Percentiles rank a stretch among this genome's conserved stretches.
Evolutionary conservation across 1,140 invertebrate genomes (phyloP).

Genomic region (Lethocerus indicus): DNA sequence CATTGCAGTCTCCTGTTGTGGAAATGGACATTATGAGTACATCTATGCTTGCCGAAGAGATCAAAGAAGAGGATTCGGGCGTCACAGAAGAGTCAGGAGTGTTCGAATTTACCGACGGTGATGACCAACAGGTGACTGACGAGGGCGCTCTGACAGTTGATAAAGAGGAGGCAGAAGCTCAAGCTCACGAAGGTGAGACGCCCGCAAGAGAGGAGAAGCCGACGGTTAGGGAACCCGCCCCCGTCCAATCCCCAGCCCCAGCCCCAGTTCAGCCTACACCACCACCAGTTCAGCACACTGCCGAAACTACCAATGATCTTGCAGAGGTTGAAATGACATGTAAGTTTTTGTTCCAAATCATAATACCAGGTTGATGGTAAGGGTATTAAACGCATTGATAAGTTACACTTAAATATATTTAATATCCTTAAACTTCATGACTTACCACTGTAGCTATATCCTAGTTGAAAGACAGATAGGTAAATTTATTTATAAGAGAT

Average conservation of each 20-base stretch:
- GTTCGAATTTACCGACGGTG: neutral
- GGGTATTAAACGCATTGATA: no score
- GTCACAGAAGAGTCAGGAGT: neutral
- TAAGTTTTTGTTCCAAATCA: no score
- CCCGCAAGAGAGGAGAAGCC: neutral
- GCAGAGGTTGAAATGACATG: constrained; percentile 18
- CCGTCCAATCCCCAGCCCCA: neutral
- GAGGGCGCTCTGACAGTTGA: neutral
- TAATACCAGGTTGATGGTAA: no score
- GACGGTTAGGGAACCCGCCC: neutral
- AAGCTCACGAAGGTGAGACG: neutral
- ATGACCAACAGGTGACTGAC: constrained; percentile 16
- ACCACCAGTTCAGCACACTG: neutral
- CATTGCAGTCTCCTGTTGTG: constrained; percentile 33
- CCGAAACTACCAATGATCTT: constrained; percentile 24
- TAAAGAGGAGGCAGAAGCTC: constrained; percentile 5
- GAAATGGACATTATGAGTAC: constrained; percentile 21
- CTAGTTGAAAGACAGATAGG: no score
- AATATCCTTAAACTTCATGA: no score
- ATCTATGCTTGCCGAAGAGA: neutral
- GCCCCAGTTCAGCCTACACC: neutral
- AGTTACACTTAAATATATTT: no score
- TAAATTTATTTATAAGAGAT: no score
- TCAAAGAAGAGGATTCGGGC: neutral
- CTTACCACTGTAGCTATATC: no score